Percentiles rank a stretch among this genome's conserved stretches.
Evolutionary conservation across 2,113 vertebrate species (phyloP).

Genomic region (Petrocephalus zakoni): DNA sequence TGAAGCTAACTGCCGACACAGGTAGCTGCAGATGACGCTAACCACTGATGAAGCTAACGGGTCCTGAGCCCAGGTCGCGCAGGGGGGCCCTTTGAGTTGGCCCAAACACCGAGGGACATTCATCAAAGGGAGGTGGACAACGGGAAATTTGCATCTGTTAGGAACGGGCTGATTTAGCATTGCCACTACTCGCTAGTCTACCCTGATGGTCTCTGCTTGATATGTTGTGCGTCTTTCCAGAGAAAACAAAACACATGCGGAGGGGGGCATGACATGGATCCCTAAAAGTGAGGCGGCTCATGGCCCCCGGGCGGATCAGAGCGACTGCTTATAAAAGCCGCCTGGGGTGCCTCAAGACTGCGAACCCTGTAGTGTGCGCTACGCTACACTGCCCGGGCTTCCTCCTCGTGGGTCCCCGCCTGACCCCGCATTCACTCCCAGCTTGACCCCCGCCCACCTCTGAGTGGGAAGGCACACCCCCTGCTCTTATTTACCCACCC

Average conservation of each 20-base stretch:
- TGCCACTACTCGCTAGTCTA: neutral
- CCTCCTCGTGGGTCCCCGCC: neutral
- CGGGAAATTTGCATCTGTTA: neutral
- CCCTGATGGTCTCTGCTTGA: neutral
- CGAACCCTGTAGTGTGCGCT: neutral
- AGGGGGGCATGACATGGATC: neutral
- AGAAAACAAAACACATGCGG: neutral
- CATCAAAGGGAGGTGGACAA: neutral
- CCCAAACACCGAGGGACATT: neutral
- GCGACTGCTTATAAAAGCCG: neutral
- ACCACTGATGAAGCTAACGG: neutral
- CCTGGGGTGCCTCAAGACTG: neutral
- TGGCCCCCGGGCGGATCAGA: neutral
- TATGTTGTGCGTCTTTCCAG: neutral
- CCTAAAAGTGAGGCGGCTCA: neutral
- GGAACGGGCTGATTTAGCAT: neutral
- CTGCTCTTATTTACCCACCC: neutral
- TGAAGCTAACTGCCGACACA: neutral
- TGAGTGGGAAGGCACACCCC: neutral
- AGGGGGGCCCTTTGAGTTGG: neutral
- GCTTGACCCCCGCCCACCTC: constrained; percentile 49
- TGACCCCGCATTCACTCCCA: constrained; percentile 23
- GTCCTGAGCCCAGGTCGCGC: neutral
- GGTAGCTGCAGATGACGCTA: neutral
- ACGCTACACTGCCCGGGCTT: neutral